A percentile compares a stretch with the other conserved stretches of the same genome.
phyloP scores from a whole-genome alignment of 2,113 vertebrate genomes.

The Petrocephalus microphthalmus region DNA sequence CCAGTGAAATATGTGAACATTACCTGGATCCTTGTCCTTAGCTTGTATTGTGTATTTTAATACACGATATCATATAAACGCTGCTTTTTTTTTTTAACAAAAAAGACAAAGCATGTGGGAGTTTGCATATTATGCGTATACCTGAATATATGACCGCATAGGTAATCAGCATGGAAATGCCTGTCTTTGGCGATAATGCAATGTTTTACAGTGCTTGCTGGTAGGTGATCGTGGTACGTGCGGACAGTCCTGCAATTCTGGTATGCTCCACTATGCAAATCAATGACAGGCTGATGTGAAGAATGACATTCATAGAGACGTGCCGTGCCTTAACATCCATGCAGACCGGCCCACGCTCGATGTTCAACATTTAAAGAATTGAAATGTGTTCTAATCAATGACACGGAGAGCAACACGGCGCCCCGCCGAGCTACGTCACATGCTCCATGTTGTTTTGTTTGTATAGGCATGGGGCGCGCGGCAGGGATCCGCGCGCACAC shows the following conservation, averaged over 20 bases:
- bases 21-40: not conserved
- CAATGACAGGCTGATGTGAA: not conserved
- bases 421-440: not conserved
- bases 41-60: not conserved
- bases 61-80: not conserved
- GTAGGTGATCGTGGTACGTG: not conserved
- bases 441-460: constrained; percentile 4
- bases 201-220: not conserved
- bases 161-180: not conserved
- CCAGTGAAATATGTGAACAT: not conserved
- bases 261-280: not conserved
- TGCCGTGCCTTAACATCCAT: not conserved
- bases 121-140: not conserved
- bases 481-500: not conserved
- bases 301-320: not conserved
- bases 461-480: not conserved
- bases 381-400: not conserved
- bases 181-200: not conserved
- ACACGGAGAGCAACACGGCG: not conserved
- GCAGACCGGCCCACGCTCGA: not conserved
- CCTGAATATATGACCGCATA: not conserved
- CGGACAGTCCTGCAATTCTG: not conserved
- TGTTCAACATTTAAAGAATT: not conserved
- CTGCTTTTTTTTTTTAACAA: not conserved
- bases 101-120: not conserved